Conservation (phyloP, 2,797 vertebrate genomes). For the Pangasius krempfi region DNA sequence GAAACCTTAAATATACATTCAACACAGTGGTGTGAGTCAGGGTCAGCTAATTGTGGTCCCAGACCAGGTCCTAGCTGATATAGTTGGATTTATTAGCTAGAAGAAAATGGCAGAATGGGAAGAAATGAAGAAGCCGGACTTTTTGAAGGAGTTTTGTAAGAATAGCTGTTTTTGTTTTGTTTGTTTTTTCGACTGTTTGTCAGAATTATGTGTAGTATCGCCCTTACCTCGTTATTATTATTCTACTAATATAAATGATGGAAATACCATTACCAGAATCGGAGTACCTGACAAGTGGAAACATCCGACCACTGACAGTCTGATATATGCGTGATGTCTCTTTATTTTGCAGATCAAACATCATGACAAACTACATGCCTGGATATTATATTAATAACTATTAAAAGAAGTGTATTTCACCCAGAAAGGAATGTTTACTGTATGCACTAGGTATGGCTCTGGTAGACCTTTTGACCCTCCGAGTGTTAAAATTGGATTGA, state of each 20-base stretch:
- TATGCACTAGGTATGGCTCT: not conserved
- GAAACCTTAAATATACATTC: not conserved
- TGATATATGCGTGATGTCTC: not conserved
- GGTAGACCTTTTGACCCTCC: not conserved
- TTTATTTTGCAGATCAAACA: not conserved
- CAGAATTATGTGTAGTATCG: not conserved
- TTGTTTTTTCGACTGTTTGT: not conserved
- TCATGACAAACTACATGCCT: not conserved
- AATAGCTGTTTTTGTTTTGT: not conserved
- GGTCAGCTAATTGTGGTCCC: not conserved
- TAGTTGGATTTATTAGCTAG: not conserved
- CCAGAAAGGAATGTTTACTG: not conserved
- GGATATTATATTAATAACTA: slow-evolving; percentile 4
- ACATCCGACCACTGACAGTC: slow-evolving; percentile 21
- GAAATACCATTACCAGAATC: not conserved
- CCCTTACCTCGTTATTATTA: not conserved
- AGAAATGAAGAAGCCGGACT: not conserved
- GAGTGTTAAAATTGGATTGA: not conserved
- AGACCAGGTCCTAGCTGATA: not conserved
- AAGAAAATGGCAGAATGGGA: not conserved
- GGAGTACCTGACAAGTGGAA: not conserved
- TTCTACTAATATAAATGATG: slow-evolving; percentile 1
- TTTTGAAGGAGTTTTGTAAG: not conserved
- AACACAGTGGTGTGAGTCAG: slow-evolving; percentile 1
- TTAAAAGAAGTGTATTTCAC: not conserved